phyloP scores from a whole-genome alignment of 2,888 invertebrate species.

The Rhagonycha fulva region DNA sequence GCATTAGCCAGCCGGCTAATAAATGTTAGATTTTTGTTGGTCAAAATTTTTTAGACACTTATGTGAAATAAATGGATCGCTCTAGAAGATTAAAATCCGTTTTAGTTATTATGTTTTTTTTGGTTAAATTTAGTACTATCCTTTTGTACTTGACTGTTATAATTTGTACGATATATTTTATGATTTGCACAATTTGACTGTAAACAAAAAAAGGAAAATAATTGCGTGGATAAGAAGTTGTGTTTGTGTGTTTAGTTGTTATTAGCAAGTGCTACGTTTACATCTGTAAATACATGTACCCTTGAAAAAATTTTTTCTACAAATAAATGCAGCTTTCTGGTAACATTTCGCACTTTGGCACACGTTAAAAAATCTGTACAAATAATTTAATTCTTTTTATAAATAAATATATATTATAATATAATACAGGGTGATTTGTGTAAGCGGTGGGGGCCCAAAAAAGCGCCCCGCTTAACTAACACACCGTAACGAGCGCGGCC shows the following conservation, averaged over 20 bases:
- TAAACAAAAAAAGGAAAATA: slow-evolving; percentile 28
- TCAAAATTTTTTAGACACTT: slow-evolving; percentile 32
- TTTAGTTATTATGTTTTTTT: slow-evolving; percentile 15
- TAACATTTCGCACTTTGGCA: slow-evolving; percentile 59
- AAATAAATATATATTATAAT: slow-evolving; percentile 56
- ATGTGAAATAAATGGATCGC: slow-evolving; percentile 56
- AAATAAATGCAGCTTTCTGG: slow-evolving; percentile 55
- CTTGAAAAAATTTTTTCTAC: slow-evolving; percentile 47
- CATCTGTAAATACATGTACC: slow-evolving; percentile 55
- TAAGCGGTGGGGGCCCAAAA: neutral
- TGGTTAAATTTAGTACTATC: slow-evolving; percentile 40
- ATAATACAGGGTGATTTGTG: slow-evolving; percentile 35
- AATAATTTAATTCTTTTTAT: slow-evolving; percentile 57
- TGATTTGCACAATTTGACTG: slow-evolving; percentile 35
- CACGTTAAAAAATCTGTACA: slow-evolving; percentile 58
- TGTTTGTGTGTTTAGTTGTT: slow-evolving; percentile 34
- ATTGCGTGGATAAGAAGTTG: slow-evolving; percentile 37
- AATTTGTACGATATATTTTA: slow-evolving; percentile 42
- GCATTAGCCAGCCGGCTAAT: neutral
- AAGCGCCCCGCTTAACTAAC: neutral
- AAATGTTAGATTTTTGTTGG: slow-evolving; percentile 48
- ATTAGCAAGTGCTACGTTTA: slow-evolving; percentile 44
- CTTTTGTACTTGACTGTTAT: slow-evolving; percentile 43
- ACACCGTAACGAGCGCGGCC: neutral
- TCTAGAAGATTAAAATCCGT: slow-evolving; percentile 31